Conservation (phyloP, 2,888 invertebrate genomes). For the Orthosia gracilis region DNA sequence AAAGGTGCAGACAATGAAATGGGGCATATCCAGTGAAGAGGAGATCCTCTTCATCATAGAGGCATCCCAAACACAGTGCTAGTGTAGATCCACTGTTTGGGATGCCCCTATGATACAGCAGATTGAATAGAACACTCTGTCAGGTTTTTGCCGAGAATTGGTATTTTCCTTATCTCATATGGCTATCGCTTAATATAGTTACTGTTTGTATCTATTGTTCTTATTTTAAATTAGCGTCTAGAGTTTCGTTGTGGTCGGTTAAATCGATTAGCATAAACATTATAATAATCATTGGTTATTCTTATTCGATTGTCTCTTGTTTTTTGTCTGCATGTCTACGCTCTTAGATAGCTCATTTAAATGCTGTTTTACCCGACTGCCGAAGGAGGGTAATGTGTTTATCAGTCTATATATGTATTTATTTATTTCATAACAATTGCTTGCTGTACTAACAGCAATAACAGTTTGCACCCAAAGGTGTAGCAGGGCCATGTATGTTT, state of each 20-base stretch:
- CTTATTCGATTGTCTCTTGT: not conserved
- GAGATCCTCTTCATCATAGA: too few species aligned
- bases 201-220: constrained; percentile 24
- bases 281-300: not conserved
- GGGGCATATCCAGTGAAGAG: too few species aligned
- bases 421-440: too few species aligned
- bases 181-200: constrained; percentile 10
- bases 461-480: too few species aligned
- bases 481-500: too few species aligned
- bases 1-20: too few species aligned
- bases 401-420: too few species aligned
- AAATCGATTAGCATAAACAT: constrained; percentile 14
- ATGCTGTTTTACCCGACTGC: not conserved
- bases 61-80: too few species aligned
- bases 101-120: too few species aligned
- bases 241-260: not conserved
- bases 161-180: constrained; percentile 22
- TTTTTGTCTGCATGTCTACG: not conserved
- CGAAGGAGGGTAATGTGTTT: too few species aligned
- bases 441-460: too few species aligned
- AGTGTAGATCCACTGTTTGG: too few species aligned
- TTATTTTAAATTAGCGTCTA: not conserved
- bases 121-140: constrained; percentile 1
- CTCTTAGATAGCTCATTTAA: not conserved
- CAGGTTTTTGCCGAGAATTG: not conserved